Percentiles rank a stretch among this genome's conserved stretches.
These are phyloP conservation scores for Sphaeramia orbicularis DNA, from an alignment of 2,797 vertebrate species.

Conservation along the genomic window DNA sequence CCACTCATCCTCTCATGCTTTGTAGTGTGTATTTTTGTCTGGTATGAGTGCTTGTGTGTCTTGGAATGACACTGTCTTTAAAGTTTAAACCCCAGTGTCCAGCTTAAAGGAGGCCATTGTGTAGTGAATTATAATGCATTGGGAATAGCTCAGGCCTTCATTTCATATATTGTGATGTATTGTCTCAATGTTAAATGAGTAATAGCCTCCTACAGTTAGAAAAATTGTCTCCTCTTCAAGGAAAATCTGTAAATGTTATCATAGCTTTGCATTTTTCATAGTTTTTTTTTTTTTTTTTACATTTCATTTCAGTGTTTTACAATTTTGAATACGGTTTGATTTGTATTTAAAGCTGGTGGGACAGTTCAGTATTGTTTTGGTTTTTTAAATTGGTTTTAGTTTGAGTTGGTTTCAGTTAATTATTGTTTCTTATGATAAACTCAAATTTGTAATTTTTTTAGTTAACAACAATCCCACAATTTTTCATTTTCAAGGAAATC, in stretches of 20 bases:
- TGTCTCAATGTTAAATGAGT: constrained; percentile 29
- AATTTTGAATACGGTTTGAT: no score
- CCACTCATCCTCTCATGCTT: constrained; percentile 38
- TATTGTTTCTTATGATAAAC: no score
- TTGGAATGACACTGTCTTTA: constrained; percentile 7
- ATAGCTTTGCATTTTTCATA: background rate
- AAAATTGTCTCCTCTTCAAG: background rate
- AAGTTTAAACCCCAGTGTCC: constrained; percentile 37
- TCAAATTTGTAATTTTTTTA: no score
- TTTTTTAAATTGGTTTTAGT: no score
- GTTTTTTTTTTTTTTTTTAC: no score
- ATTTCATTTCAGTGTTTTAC: no score
- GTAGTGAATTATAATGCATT: constrained; percentile 8
- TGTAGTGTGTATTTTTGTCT: constrained; percentile 27
- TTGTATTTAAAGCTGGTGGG: no score
- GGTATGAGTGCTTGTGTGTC: constrained; percentile 26
- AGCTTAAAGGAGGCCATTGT: constrained; percentile 26
- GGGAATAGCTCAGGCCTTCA: constrained; percentile 29
- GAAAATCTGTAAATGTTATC: constrained; percentile 23
- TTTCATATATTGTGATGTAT: constrained; percentile 29
- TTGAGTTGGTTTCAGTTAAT: no score
- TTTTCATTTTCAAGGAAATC: no score
- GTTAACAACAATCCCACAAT: no score
- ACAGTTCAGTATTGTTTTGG: no score
- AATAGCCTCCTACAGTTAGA: background rate